Base-by-base conservation (phyloP, 2,113 vertebrate species). In the Oreocharis arfaki region DNA sequence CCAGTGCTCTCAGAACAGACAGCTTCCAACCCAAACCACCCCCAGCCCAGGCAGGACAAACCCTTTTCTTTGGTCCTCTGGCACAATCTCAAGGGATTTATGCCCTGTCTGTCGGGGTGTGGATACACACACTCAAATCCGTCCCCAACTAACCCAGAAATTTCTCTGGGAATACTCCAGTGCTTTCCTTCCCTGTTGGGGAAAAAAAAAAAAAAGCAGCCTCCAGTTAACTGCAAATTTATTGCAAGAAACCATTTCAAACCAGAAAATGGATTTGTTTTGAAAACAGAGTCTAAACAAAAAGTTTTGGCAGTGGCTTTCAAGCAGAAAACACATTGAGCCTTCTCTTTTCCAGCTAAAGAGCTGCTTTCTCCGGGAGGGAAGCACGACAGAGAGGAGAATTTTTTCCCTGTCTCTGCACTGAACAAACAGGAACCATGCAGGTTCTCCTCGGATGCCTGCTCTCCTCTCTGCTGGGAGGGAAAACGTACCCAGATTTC, bases 401-500 rank as follows among this genome's bases (percentile, higher is more conserved):
- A 21, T 35, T 32, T 52, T 75, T 61, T 81, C 42, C 50, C 59
- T 63, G 13, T 30, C 21, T 67, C 64, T 59, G 70, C 52, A 24
- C 42, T 35, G 60, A 52, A n/a, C 9, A 42, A 87, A 78, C 11
- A 59, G 52, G 50, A 89, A 20, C 24, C 27, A 60, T 32, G n/a
- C 35, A 63, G 47, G 20, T 50, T 74, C 73, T 87, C 68, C 77
- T 61, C 30, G 21, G 10, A 39, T 28, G 9, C 16, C 28, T 92
- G 26, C 11, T 93, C 74, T 53, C 46, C n/a, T 39, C 47, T 74
- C 39, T 74, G 1, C 44, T 84, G 47, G 35, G 30, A 47, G 87
- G 39, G 47, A 4, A 27, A 15, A 69, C 1, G 12, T 0, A 16
- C 7, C 30, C 3, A 0, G 35, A 24, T 9, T 12, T 64, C 56